A percentile compares a stretch with the other conserved stretches of the same genome.
Conservation (phyloP, 2,888 invertebrate genomes). For the Papilio protenor region DNA sequence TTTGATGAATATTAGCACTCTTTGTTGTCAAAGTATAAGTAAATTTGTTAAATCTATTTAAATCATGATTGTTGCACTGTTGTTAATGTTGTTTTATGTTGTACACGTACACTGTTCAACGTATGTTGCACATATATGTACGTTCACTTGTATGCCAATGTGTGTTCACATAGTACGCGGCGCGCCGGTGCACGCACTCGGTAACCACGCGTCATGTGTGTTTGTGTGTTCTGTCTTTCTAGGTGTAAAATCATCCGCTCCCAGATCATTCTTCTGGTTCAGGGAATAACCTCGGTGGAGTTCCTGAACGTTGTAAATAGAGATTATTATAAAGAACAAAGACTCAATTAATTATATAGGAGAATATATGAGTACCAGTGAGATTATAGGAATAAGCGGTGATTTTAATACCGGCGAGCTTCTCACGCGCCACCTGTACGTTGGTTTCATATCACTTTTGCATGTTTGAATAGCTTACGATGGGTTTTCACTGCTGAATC, state of each 20-base stretch:
- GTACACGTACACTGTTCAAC: slow-evolving; percentile 31
- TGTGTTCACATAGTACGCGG: slow-evolving; percentile 43
- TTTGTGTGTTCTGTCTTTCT: slow-evolving; percentile 80
- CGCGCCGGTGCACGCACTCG: slow-evolving; percentile 65
- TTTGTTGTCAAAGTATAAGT: not conserved
- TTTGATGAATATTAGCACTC: slow-evolving; percentile 9
- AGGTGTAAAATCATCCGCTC: slow-evolving; percentile 84
- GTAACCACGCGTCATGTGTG: slow-evolving; percentile 72
- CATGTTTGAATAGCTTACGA: slow-evolving; percentile 52
- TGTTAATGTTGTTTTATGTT: slow-evolving; percentile 14
- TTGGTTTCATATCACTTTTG: slow-evolving; percentile 71
- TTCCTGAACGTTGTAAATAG: slow-evolving; percentile 81
- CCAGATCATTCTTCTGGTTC: slow-evolving; percentile 84
- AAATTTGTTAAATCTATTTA: not conserved
- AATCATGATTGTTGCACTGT: slow-evolving; percentile 9
- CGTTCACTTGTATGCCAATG: slow-evolving; percentile 17
- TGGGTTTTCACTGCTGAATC: not conserved
- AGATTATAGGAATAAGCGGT: slow-evolving; percentile 83
- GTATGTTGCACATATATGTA: slow-evolving; percentile 34
- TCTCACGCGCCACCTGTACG: slow-evolving; percentile 78
- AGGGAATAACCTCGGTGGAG: slow-evolving; percentile 80
- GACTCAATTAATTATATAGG: slow-evolving; percentile 82
- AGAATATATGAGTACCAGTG: slow-evolving; percentile 81
- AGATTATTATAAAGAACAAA: slow-evolving; percentile 77
- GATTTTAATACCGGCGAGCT: slow-evolving; percentile 81